phyloP scores from a whole-genome alignment of 2,113 vertebrate species.

The Mormoops blainvillei region DNA sequence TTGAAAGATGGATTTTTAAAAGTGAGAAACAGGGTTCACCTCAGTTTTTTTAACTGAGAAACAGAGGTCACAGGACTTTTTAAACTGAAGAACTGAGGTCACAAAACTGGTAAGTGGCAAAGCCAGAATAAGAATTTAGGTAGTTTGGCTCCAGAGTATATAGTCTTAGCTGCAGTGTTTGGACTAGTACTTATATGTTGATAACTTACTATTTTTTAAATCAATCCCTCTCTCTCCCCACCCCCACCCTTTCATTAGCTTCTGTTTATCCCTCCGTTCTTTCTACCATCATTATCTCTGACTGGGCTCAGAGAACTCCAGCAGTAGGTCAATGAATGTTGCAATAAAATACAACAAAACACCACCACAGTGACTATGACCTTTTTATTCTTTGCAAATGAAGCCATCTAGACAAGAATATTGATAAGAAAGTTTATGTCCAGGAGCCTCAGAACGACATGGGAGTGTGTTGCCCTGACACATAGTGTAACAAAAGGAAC shows the following conservation, averaged over 20 bases:
- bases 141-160: neutral
- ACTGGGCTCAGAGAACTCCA: neutral
- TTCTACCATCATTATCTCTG: neutral
- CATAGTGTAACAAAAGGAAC: neutral
- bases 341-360: neutral
- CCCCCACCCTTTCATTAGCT: neutral
- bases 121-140: neutral
- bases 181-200: neutral
- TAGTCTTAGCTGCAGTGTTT: neutral
- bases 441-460: neutral
- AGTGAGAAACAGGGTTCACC: neutral
- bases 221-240: too few species aligned
- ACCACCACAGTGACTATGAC: neutral
- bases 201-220: neutral
- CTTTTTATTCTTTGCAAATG: neutral
- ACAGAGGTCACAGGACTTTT: neutral
- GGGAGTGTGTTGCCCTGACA: neutral
- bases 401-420: neutral
- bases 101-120: neutral
- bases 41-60: neutral
- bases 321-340: neutral
- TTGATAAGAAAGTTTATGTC: neutral
- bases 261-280: neutral
- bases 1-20: neutral
- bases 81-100: neutral